These are phyloP conservation scores for Gobio occitaniae DNA, from an alignment of 2,797 vertebrate genomes.

Conservation along the genomic window DNA sequence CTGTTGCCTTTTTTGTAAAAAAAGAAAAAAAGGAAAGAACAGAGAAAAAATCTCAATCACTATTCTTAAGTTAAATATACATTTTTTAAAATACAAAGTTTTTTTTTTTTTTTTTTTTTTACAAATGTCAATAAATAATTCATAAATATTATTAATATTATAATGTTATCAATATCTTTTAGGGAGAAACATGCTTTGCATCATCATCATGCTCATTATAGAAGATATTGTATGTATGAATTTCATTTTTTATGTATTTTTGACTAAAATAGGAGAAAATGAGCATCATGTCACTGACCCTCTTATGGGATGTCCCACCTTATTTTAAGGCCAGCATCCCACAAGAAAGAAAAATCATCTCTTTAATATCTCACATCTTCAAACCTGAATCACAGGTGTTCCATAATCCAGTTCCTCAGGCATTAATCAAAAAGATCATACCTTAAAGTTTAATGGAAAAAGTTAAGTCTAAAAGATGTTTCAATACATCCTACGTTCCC, in stretches of 20 bases:
- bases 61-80: neutral
- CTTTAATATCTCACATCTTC: constrained; percentile 9
- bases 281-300: neutral
- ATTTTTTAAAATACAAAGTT: neutral
- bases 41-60: no score
- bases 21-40: no score
- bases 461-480: constrained; percentile 45
- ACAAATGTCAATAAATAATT: neutral
- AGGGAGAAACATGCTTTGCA: neutral
- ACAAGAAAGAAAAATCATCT: neutral
- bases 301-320: neutral
- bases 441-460: constrained; percentile 42
- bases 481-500: constrained; percentile 34
- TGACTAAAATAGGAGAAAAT: neutral
- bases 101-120: no score
- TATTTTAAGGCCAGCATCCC: neutral
- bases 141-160: neutral
- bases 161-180: neutral
- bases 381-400: constrained; percentile 20
- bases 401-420: constrained; percentile 13
- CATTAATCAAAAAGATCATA: constrained; percentile 34
- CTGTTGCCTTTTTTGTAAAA: neutral
- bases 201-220: neutral
- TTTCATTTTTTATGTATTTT: neutral
- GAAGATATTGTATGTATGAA: neutral